Conservation (phyloP, 2,797 vertebrate genomes). For the Aerospiza tachiro region DNA sequence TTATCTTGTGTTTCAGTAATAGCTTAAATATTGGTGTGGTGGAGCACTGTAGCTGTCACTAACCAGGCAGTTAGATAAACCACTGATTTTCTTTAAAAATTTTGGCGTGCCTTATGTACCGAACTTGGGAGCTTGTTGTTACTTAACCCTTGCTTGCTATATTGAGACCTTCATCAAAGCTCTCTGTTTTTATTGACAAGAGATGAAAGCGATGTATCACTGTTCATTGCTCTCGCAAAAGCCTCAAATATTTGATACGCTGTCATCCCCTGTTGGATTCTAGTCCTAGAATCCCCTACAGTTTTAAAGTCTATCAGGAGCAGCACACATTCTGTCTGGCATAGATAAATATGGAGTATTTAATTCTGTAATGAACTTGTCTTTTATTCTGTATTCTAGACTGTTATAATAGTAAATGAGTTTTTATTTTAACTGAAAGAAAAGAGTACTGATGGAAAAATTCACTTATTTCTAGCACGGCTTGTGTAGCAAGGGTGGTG, state of each 20-base stretch:
- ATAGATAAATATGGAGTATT: neutral
- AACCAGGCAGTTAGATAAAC: neutral
- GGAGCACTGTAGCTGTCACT: neutral
- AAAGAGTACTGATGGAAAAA: neutral
- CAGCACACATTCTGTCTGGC: neutral
- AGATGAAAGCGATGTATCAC: accelerated
- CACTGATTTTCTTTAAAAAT: neutral
- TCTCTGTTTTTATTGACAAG: neutral
- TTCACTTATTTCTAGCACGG: neutral
- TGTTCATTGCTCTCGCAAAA: neutral
- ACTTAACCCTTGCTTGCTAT: neutral
- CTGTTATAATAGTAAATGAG: neutral
- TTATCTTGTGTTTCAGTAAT: neutral
- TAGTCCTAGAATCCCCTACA: neutral
- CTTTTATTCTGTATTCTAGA: neutral
- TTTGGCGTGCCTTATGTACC: neutral
- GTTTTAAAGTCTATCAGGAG: neutral
- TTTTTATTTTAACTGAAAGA: neutral
- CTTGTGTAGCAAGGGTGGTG: neutral
- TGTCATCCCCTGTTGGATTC: neutral
- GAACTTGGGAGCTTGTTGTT: neutral
- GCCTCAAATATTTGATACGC: neutral
- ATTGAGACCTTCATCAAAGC: neutral
- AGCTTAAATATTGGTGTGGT: neutral
- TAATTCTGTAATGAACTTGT: neutral